Base-by-base conservation (phyloP, 92 coral and sea anemone species). In the Actinostola sp. region DNA sequence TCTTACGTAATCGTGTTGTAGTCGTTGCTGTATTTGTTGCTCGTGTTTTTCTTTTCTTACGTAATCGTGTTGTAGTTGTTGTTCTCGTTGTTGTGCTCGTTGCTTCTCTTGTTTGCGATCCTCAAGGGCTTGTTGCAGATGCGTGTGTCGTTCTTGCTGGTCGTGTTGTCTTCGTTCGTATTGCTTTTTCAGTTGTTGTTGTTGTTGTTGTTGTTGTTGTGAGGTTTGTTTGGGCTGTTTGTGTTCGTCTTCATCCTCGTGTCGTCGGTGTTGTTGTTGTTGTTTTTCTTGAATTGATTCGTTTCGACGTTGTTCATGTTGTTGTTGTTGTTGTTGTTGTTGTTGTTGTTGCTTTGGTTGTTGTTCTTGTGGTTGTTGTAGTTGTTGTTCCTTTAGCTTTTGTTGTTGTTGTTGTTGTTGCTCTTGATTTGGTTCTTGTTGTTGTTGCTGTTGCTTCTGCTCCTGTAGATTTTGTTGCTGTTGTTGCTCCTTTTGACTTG, bases 381-480 rank as follows among this genome's bases (percentile, higher is more conserved):
- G 43, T 29, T 60, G 5, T 60, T 30, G 41, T 34, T 60, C 41
- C 30, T 28, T 39, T 15, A 27, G 41, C 21, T 11, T 8, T 30
- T 65, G 33, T 44, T 28, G 35, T 44, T 41, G 67, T 34, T 34
- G 44, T 62, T 8, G 68, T 24, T 38, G 68, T 29, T 35, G 50
- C 12, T 62, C 25, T 23, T 62, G 68, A 8, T 62, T 49, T 13
- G 12, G 42, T 14, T 27, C 41, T 15, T 59, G 44, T 30, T 27
- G 39, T 2, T 30, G 39, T 30, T 27, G 44, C 14, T 59, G 39
- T 2, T 59, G 7, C 15, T 17, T 16, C 19, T 59, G 49, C 19
- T 60, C 14, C 0, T 32, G 39, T 0, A 28, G 42, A 0, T 28
- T 38, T 12, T 28, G 0, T 30, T 28, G 66, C 19, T 17, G 34